Evolutionary conservation across 2,888 invertebrate species (phyloP).

Genomic region (Lobophora halterata): DNA sequence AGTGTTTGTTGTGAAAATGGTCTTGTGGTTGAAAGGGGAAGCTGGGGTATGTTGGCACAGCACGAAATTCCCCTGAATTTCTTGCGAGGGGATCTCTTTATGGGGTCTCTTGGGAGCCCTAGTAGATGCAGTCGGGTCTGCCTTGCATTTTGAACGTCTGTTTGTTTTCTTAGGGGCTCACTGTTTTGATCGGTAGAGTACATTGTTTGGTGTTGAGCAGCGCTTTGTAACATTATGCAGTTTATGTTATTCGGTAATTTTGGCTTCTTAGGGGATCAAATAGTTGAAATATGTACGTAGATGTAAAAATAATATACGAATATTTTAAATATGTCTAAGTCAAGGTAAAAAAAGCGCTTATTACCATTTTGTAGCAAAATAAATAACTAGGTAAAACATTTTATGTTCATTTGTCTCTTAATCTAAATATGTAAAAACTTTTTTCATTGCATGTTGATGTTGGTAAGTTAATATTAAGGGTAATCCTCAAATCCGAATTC

Average conservation of each 20-base stretch:
- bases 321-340: too few species aligned
- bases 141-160: slow-evolving; percentile 53
- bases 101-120: slow-evolving; percentile 52
- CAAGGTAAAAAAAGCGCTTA: too few species aligned
- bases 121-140: slow-evolving; percentile 53
- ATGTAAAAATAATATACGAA: too few species aligned
- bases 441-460: too few species aligned
- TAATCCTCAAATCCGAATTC: too few species aligned
- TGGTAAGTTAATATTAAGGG: too few species aligned
- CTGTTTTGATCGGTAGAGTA: slow-evolving; percentile 35
- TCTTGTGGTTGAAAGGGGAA: slow-evolving; percentile 28
- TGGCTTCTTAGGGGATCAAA: slow-evolving; percentile 6
- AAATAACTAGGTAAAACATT: too few species aligned
- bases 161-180: slow-evolving; percentile 44
- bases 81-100: slow-evolving; percentile 49
- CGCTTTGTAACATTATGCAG: slow-evolving; percentile 13
- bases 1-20: slow-evolving; percentile 7
- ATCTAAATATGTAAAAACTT: too few species aligned
- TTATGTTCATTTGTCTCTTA: too few species aligned
- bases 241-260: slow-evolving; percentile 8
- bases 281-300: too few species aligned
- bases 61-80: slow-evolving; percentile 53
- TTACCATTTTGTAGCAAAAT: too few species aligned
- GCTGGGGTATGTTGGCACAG: slow-evolving; percentile 44
- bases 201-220: slow-evolving; percentile 19